These are phyloP conservation scores for Orius laevigatus DNA, from an alignment of 1,140 invertebrate species.

Conservation along the genomic window DNA sequence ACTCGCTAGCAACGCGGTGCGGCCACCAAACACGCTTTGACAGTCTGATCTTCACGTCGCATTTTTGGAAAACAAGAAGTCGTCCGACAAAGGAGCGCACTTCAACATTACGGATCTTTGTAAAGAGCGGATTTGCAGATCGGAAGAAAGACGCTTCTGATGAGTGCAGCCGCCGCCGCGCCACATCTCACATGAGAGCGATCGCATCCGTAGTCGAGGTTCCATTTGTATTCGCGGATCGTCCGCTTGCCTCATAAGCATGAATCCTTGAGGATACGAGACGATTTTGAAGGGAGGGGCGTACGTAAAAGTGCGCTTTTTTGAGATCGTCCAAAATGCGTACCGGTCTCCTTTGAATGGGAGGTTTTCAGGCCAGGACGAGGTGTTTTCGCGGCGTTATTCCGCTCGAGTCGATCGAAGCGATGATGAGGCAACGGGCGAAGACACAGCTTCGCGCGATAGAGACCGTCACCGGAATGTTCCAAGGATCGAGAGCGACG, in stretches of 20 bases:
- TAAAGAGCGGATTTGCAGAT: constrained; percentile 88
- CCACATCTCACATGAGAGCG: constrained; percentile 99
- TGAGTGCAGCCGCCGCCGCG: constrained; percentile 98
- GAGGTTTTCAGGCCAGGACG: too few species aligned
- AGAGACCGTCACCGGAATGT: constrained; percentile 88
- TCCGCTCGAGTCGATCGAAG: constrained; percentile 36
- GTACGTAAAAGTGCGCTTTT: constrained; percentile 83
- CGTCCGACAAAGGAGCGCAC: constrained; percentile 80
- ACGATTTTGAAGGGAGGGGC: constrained; percentile 98
- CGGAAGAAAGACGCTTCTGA: constrained; percentile 68
- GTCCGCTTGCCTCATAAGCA: constrained; percentile 92
- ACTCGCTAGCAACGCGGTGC: too few species aligned
- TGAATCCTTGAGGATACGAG: constrained; percentile 98
- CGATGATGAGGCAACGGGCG: constrained; percentile 82
- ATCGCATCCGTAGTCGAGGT: constrained; percentile 95
- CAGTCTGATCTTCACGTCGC: constrained; percentile 71
- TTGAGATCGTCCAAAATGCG: too few species aligned
- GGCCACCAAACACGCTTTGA: constrained; percentile 50
- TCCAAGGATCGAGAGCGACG: constrained; percentile 88
- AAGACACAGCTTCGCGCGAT: constrained; percentile 98
- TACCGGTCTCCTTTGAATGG: too few species aligned
- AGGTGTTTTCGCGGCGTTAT: too few species aligned
- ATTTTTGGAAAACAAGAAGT: constrained; percentile 83
- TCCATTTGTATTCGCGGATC: constrained; percentile 83
- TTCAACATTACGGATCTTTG: constrained; percentile 72